These are phyloP conservation scores for Zelostemma sp. DNA, from an alignment of 1,140 invertebrate genomes.

Conservation along the genomic window DNA sequence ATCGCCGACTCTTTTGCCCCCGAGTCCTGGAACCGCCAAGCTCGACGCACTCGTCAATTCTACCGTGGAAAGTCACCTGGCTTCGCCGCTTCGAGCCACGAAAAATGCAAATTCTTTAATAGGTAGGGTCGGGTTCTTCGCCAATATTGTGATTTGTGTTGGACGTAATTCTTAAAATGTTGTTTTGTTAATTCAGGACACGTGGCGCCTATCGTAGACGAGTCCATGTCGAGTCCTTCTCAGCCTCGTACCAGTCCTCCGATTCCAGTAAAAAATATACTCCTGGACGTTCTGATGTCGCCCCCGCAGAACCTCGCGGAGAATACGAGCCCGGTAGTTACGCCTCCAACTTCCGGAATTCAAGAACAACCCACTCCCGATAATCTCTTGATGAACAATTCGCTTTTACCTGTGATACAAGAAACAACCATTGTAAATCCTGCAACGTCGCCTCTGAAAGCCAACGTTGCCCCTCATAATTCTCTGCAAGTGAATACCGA, in stretches of 20 bases:
- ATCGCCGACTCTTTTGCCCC: conserved; percentile 61
- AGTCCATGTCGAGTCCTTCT: conserved; percentile 50
- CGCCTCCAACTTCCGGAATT: conserved; percentile 49
- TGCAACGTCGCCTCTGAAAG: conserved; percentile 36
- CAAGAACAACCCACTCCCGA: conserved; percentile 63
- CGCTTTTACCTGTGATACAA: conserved; percentile 68
- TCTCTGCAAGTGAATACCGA: conserved; percentile 55
- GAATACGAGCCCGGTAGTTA: conserved; percentile 36
- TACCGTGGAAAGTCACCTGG: conserved; percentile 67
- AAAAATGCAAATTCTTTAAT: conserved; percentile 47
- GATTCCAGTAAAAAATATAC: conserved; percentile 66
- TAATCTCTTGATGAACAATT: conserved; percentile 69
- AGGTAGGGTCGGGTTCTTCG: conserved; percentile 62
- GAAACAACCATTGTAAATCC: conserved; percentile 72
- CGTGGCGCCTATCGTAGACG: conserved; percentile 35
- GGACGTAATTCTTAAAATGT: conserved; percentile 27
- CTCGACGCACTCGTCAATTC: conserved; percentile 77
- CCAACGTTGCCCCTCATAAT: conserved; percentile 55
- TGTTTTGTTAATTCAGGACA: conserved; percentile 34
- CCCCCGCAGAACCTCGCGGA: too few species aligned
- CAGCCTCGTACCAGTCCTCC: conserved; percentile 60
- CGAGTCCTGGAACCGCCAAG: conserved; percentile 70
- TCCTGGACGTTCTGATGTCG: conserved; percentile 71
- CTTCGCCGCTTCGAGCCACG: conserved; percentile 29
- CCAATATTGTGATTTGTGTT: neutral